Conservation (phyloP, 1,140 invertebrate species). For the Zaprionus gabonicus region DNA sequence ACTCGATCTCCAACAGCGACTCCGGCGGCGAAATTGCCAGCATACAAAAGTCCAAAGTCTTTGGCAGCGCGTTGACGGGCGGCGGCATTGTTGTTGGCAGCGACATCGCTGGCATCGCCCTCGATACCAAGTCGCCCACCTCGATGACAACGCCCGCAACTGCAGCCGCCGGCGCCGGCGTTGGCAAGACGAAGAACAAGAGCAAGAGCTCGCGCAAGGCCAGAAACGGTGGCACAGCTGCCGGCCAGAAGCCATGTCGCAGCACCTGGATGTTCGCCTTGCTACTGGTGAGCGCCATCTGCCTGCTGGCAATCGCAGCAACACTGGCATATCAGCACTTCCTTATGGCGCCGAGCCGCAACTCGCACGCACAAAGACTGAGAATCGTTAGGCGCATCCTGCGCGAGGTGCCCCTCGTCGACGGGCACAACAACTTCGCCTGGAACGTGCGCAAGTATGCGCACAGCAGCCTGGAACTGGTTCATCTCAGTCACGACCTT, state of each 20-base stretch:
- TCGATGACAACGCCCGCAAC: conserved; percentile 54
- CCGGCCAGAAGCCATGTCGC: conserved; percentile 62
- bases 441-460: conserved; percentile 93
- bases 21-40: conserved; percentile 76
- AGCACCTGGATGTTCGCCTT: conserved; percentile 73
- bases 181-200: conserved; percentile 44
- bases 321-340: conserved; percentile 81
- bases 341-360: conserved; percentile 85
- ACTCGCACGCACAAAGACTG: conserved; percentile 86
- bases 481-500: conserved; percentile 91
- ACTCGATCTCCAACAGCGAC: conserved; percentile 82
- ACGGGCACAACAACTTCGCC: conserved; percentile 95
- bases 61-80: conserved; percentile 61
- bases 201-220: conserved; percentile 55
- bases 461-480: conserved; percentile 91
- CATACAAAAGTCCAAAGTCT: conserved; percentile 81
- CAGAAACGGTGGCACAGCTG: conserved; percentile 25
- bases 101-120: conserved; percentile 62
- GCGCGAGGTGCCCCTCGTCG: conserved; percentile 87
- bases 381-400: conserved; percentile 86
- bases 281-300: conserved; percentile 73
- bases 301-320: conserved; percentile 73
- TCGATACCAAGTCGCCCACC: conserved; percentile 68
- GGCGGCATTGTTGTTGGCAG: conserved; percentile 59
- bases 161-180: conserved; percentile 36